Evolutionary conservation across 1,140 invertebrate genomes (phyloP).

Genomic region (Drosophila nasuta): DNA sequence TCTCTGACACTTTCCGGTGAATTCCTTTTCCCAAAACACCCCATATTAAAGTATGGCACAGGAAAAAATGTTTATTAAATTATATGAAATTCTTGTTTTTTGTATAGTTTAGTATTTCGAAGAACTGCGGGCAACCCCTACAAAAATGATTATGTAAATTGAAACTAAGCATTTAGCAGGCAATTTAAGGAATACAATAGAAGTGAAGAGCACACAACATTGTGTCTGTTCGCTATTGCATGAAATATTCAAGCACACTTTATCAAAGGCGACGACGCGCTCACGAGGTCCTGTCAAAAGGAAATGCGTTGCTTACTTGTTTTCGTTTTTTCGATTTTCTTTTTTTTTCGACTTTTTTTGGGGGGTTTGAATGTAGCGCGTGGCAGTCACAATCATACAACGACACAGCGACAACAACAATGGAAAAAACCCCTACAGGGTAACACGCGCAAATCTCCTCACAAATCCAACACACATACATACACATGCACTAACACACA

Average conservation of each 20-base stretch:
- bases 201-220: background rate
- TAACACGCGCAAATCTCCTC: constrained; percentile 40
- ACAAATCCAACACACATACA: constrained; percentile 36
- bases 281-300: constrained; percentile 50
- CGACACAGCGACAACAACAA: constrained; percentile 25
- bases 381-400: constrained; percentile 62
- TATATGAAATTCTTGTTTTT: constrained; percentile 26
- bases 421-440: constrained; percentile 28
- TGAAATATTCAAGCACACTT: constrained; percentile 65
- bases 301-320: constrained; percentile 32
- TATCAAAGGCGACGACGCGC: constrained; percentile 74
- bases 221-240: constrained; percentile 36
- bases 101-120: constrained; percentile 5
- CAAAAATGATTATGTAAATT: constrained; percentile 66
- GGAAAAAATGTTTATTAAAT: constrained; percentile 52
- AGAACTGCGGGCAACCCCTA: constrained; percentile 69
- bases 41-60: background rate
- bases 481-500: constrained; percentile 7
- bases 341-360: too few relatives aligned
- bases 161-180: constrained; percentile 65
- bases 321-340: too few relatives aligned
- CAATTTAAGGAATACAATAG: constrained; percentile 48
- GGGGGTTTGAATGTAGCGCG: constrained; percentile 45
- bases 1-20: background rate
- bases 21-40: background rate